Conservation (phyloP, 92 coral and sea anemone genomes). For the Porites divaricata region DNA sequence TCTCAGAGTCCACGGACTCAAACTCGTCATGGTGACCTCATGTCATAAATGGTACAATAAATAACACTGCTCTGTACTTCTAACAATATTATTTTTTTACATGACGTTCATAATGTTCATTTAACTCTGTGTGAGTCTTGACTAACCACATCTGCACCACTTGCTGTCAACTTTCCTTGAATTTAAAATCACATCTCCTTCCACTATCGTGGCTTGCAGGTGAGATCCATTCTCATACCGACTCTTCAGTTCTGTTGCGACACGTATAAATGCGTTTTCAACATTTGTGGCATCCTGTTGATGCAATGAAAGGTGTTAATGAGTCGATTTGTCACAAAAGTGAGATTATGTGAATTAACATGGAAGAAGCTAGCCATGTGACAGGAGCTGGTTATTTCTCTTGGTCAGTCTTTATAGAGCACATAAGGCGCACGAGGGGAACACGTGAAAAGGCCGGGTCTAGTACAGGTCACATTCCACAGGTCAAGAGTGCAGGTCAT, state of each 20-base stretch:
- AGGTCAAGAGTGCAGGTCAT: too few species aligned
- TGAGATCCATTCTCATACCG: conserved; percentile 78
- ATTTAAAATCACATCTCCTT: conserved; percentile 54
- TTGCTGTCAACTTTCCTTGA: conserved; percentile 58
- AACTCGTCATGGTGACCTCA: too few species aligned
- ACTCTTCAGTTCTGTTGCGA: conserved; percentile 81
- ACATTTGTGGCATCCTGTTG: conserved; percentile 89
- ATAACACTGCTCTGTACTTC: neutral
- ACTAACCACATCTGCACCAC: conserved; percentile 77
- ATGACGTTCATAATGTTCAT: neutral
- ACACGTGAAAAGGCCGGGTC: too few species aligned
- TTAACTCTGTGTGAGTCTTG: neutral
- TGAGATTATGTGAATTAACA: too few species aligned
- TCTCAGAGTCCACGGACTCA: too few species aligned
- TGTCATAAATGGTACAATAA: neutral
- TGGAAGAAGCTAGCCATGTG: too few species aligned
- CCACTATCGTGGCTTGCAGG: conserved; percentile 60
- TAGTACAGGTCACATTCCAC: too few species aligned
- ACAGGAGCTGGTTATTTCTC: too few species aligned
- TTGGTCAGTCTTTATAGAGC: too few species aligned
- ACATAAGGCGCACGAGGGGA: too few species aligned
- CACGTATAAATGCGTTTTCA: conserved; percentile 81
- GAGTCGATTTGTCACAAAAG: neutral
- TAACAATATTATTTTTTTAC: too few species aligned
- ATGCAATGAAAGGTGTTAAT: neutral